Evolutionary conservation across 2,888 invertebrate species (phyloP), one percentile per base, ranked within the genome.

Genomic region (Liposcelis brunnea): DNA sequence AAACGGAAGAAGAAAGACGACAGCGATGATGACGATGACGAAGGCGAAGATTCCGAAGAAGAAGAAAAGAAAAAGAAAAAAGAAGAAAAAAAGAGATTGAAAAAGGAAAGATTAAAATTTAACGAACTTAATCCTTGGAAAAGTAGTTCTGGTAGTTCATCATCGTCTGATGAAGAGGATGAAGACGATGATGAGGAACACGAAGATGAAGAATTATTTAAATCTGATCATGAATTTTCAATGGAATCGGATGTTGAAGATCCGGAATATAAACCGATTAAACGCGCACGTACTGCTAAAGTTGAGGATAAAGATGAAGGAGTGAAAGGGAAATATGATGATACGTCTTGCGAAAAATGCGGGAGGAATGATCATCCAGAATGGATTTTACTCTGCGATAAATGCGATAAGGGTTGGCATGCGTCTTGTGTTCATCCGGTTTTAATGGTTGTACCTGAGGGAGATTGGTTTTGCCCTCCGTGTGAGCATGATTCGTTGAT

Each of bases 391-490:
- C 67, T 98, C 34, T 98, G 97, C 60, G 97, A 98, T 67, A 74
- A 73, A 52, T 98, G 97, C 63, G 94, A 98, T 63, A 77, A 74
- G 50, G 95, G 95, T n/a, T 95, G 90, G 77, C 97, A 98, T 68
- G 94, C 91, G 49, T 86, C 87, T 36, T 98, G 97, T 59, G 72
- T 97, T 33, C 76, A 85, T 49, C 97, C 97, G 0, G 77, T 91
- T 48, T 72, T 98, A 35, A 79, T 94, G 66, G 75, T 87, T 26
- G 85, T 98, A 55, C 98, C 97, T 0, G 91, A 93, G 60, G 95
- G 95, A 1, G 87, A 94, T 62, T 98, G 97, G 98, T 90, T 77
- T 65, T 98, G 98, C 63, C 97, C 97, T 31, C 85, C 87, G 0
- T 98, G 97, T 65, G 86, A 91, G 62, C 97, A 97, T 65, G 87